phyloP scores from a whole-genome alignment of 2,797 vertebrate genomes.

The Pseudochirops cupreus region DNA sequence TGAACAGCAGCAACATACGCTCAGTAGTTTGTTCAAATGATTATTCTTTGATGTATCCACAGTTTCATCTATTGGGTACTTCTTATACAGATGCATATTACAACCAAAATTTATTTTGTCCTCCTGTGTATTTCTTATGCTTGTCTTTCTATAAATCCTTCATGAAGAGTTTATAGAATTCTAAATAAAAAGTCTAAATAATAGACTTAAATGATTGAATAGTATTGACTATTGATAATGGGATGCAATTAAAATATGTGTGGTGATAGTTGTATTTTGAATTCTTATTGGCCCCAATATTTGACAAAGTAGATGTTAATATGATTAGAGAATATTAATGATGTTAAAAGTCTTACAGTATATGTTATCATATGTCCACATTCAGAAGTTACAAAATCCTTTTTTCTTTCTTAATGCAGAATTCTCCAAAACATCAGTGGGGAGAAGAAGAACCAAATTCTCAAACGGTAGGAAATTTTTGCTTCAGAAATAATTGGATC shows the following conservation, averaged over 20 bases:
- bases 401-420: constrained; percentile 84
- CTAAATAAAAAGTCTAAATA: not conserved
- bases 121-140: not conserved
- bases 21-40: not conserved
- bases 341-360: not conserved
- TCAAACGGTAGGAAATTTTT: constrained; percentile 85
- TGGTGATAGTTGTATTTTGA: constrained; percentile 33
- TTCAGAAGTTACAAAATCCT: constrained; percentile 33
- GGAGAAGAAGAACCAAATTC: constrained; percentile 90
- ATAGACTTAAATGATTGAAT: not conserved
- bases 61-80: not conserved
- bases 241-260: constrained; percentile 39
- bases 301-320: not conserved
- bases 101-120: constrained; percentile 26
- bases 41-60: not conserved
- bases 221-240: constrained; percentile 21
- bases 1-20: not conserved
- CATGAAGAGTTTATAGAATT: not conserved
- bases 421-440: constrained; percentile 90
- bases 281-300: constrained; percentile 7
- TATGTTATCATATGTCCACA: constrained; percentile 30
- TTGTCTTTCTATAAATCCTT: constrained; percentile 1
- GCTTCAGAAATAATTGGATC: constrained; percentile 33
- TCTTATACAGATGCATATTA: not conserved
- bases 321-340: constrained; percentile 28